Percentiles rank a stretch among this genome's conserved stretches.
Evolutionary conservation across 2,888 invertebrate species (phyloP).

Genomic region (Conus canariensis): DNA sequence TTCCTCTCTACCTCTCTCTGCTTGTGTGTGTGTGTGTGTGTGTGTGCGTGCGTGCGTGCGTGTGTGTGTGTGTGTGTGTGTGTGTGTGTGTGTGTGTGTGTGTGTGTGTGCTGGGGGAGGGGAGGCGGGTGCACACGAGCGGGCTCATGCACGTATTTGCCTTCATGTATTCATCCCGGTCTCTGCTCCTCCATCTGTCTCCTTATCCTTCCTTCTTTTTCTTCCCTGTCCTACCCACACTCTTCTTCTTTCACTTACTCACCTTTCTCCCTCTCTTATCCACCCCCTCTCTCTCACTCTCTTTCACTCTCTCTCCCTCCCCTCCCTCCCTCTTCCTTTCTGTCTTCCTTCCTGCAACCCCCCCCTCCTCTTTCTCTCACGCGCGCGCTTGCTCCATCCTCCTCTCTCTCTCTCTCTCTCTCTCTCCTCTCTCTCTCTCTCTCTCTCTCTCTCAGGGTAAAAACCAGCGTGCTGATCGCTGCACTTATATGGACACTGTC

Average conservation of each 20-base stretch:
- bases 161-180: not conserved
- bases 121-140: not conserved
- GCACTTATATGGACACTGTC: no score
- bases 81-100: slow-evolving; percentile 16
- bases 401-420: no score
- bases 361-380: no score
- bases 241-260: not conserved
- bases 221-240: not conserved
- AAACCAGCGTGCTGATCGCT: no score
- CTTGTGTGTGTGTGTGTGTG: not conserved
- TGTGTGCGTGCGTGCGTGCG: not conserved
- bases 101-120: not conserved
- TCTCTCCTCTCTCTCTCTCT: no score
- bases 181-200: not conserved
- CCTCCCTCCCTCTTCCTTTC: no score
- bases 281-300: no score
- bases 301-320: no score
- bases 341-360: no score
- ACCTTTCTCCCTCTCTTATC: not conserved
- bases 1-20: not conserved
- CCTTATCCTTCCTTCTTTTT: not conserved
- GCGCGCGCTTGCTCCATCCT: no score
- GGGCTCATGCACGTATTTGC: not conserved
- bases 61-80: slow-evolving; percentile 21
- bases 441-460: no score